Percentiles rank a stretch among this genome's conserved stretches.
phyloP scores from a whole-genome alignment of 2,888 invertebrate genomes.

The Drosophila ustulata region DNA sequence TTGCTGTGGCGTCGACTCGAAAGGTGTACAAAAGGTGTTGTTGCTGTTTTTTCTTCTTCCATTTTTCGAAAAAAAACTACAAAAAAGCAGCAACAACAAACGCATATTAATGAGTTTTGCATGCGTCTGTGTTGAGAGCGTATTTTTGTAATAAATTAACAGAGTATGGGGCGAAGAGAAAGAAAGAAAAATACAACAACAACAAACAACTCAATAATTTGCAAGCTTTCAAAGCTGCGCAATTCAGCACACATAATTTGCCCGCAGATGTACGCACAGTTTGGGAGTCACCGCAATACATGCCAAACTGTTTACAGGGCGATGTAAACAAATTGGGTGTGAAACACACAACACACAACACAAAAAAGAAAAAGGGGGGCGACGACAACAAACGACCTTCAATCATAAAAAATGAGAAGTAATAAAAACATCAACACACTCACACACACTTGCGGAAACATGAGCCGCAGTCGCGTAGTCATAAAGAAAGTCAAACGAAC shows the following conservation, averaged over 20 bases:
- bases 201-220: constrained; percentile 37
- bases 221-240: constrained; percentile 48
- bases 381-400: constrained; percentile 69
- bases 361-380: constrained; percentile 10
- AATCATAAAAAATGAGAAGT: constrained; percentile 65
- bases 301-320: constrained; percentile 43
- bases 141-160: constrained; percentile 67
- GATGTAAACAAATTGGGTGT: constrained; percentile 51
- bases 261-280: constrained; percentile 15
- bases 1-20: constrained; percentile 48
- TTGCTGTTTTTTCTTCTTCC: too few species aligned
- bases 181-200: constrained; percentile 29
- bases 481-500: constrained; percentile 64
- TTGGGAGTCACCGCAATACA: constrained; percentile 21
- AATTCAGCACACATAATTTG: constrained; percentile 26
- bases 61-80: constrained; percentile 38
- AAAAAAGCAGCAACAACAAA: constrained; percentile 48
- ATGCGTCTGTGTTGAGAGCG: constrained; percentile 36
- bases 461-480: constrained; percentile 29
- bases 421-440: constrained; percentile 57
- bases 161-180: constrained; percentile 23
- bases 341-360: constrained; percentile 1
- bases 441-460: constrained; percentile 35
- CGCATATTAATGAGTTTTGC: constrained; percentile 78
- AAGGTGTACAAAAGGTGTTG: constrained; percentile 54